phyloP scores from a whole-genome alignment of 1,140 invertebrate species.

The Bathynomus jamesi region DNA sequence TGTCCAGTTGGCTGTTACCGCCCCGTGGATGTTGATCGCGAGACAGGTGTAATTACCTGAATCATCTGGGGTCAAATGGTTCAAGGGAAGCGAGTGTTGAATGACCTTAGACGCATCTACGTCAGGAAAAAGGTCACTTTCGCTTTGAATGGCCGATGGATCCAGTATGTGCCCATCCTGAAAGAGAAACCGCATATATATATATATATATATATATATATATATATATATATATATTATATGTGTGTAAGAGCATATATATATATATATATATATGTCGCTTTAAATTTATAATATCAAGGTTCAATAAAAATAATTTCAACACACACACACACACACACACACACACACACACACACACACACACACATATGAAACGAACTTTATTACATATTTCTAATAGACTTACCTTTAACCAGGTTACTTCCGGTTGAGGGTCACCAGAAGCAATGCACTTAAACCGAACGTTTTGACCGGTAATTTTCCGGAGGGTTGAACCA shows the following conservation, averaged over 20 bases:
- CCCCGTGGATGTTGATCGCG: conserved; percentile 8
- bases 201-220: too few species aligned
- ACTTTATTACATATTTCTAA: too few species aligned
- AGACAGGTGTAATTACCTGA: conserved; percentile 10
- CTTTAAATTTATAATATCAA: too few species aligned
- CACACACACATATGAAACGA: too few species aligned
- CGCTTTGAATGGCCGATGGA: not conserved
- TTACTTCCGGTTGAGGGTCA: conserved; percentile 3
- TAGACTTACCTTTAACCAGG: conserved; percentile 11
- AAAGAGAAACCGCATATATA: too few species aligned
- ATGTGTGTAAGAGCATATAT: too few species aligned
- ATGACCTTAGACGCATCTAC: not conserved
- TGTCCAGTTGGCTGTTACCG: conserved; percentile 11
- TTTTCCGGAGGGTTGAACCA: not conserved
- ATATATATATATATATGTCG: too few species aligned
- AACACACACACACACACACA: too few species aligned
- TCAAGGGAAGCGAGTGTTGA: conserved; percentile 5
- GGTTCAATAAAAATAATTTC: too few species aligned
- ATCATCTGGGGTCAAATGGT: not conserved
- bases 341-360: too few species aligned
- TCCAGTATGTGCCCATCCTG: not conserved
- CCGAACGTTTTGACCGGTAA: conserved; percentile 1
- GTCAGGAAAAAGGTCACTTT: not conserved
- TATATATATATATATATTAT: too few species aligned
- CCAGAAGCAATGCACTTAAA: conserved; percentile 6